These are phyloP conservation scores for Anarhynchus alexandrinus DNA, from an alignment of 2,113 vertebrate genomes.

Conservation along the genomic window DNA sequence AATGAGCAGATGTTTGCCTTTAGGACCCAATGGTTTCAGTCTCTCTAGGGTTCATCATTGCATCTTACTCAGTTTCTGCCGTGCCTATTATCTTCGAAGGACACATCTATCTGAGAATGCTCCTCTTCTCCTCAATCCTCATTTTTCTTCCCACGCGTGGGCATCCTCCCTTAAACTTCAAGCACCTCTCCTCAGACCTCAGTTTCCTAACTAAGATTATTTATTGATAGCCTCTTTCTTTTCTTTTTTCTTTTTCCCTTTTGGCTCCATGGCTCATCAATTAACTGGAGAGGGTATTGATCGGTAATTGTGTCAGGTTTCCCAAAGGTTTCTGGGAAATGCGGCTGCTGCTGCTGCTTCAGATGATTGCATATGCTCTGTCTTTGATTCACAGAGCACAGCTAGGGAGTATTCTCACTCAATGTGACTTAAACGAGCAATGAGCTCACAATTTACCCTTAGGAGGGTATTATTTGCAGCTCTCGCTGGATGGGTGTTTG, in stretches of 20 bases:
- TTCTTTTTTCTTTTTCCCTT: neutral
- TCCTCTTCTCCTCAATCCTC: neutral
- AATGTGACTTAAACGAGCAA: slow-evolving; percentile 59
- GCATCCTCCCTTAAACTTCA: slow-evolving; percentile 19
- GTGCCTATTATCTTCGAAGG: neutral
- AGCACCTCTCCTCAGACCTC: slow-evolving; percentile 15
- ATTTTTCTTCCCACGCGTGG: neutral
- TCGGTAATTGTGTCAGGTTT: slow-evolving; percentile 64
- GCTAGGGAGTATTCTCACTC: slow-evolving; percentile 49
- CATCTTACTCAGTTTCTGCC: neutral
- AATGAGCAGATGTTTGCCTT: neutral
- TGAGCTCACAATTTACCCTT: slow-evolving; percentile 62
- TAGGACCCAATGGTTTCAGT: neutral
- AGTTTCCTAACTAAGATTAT: slow-evolving; percentile 57
- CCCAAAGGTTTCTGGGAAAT: slow-evolving; percentile 56
- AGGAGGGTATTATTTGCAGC: slow-evolving; percentile 57
- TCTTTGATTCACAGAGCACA: slow-evolving; percentile 56
- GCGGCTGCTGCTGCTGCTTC: slow-evolving; percentile 25
- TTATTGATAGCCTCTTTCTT: slow-evolving; percentile 51
- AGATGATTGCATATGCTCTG: slow-evolving; percentile 45
- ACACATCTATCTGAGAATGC: neutral
- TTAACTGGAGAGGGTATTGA: slow-evolving; percentile 68
- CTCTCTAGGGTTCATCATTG: neutral
- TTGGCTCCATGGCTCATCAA: slow-evolving; percentile 52
- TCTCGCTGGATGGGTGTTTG: slow-evolving; percentile 24